A percentile compares a stretch with the other conserved stretches of the same genome.
These are phyloP conservation scores for Menidia menidia DNA, from an alignment of 2,797 vertebrate species.

Conservation along the genomic window DNA sequence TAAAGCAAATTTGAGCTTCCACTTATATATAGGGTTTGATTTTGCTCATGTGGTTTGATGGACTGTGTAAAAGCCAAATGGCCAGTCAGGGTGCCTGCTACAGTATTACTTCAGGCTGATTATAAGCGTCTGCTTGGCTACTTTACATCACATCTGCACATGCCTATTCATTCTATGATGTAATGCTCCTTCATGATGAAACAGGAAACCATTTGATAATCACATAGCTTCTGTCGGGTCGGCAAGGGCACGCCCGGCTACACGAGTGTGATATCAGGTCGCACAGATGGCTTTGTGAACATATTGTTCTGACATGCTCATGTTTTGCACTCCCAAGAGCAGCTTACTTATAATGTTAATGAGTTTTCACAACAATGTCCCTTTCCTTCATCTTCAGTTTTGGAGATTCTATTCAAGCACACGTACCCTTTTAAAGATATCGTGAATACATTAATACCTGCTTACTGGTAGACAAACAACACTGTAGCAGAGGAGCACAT, in stretches of 20 bases:
- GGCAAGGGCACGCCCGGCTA: slow-evolving; percentile 6
- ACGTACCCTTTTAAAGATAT: not conserved
- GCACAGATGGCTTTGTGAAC: slow-evolving; percentile 40
- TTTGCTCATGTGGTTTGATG: slow-evolving; percentile 5
- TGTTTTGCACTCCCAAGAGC: slow-evolving; percentile 8
- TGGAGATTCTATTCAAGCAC: not conserved
- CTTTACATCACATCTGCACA: slow-evolving; percentile 62
- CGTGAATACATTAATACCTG: too few relatives aligned
- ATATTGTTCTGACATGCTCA: slow-evolving; percentile 8
- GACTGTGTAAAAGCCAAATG: slow-evolving; percentile 57
- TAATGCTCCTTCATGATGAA: slow-evolving; percentile 57
- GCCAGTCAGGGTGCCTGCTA: slow-evolving; percentile 31
- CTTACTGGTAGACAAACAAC: too few relatives aligned
- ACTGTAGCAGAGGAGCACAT: too few relatives aligned
- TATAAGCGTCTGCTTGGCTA: slow-evolving; percentile 37
- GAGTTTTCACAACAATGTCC: slow-evolving; percentile 11
- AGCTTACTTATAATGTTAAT: slow-evolving; percentile 6
- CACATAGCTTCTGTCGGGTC: slow-evolving; percentile 46
- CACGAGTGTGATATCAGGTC: slow-evolving; percentile 36
- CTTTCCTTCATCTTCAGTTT: not conserved
- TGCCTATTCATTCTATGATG: slow-evolving; percentile 52
- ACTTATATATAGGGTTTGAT: slow-evolving; percentile 8
- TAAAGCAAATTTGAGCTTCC: not conserved
- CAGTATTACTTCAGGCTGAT: slow-evolving; percentile 41
- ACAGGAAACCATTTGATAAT: slow-evolving; percentile 53